Evolutionary conservation across 1,140 invertebrate species (phyloP), one percentile per base, ranked within the genome.

Genomic region (Carposina sasakii): DNA sequence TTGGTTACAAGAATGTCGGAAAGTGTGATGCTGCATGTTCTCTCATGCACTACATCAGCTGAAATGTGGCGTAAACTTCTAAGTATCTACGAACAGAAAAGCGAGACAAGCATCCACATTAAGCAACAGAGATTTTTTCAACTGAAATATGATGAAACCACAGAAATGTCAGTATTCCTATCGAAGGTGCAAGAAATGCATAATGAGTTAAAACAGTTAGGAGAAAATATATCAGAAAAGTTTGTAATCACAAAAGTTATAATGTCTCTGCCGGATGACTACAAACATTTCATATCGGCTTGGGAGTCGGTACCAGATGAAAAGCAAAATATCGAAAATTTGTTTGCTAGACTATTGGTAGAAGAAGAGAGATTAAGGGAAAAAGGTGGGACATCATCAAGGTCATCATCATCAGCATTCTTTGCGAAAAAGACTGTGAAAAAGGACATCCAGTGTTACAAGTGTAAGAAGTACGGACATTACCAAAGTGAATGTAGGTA

Each of bases 361-460:
- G 39, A 28, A 12, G 24, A 28, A 28, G 24, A 28, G 12, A 28
- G 24, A 28, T 12, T 28, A 28, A 28, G 12, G 12, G 24, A 28
- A 28, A 12, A 12, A 28, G 24, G 12, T 5, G 24, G 6, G 6
- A 28, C 6, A 6, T 6, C 6, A 6, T 6, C 6, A 6, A 28
- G 24, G 6, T 6, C 24, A 28, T 5, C 24, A 28, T 12, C 12
- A 12, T 5, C 24, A 28, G 24, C 24, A 28, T 6, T 5, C 6
- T 28, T 12, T 6, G 24, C 6, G 24, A 28, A 28, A 12, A 33
- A 33, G 9, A 33, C 1, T 33, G 43, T 21, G 20, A 28, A 19
- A 31, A 46, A 46, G 43, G 43, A 46, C 43, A 46, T 46, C 3
- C 20, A 8, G 13, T 41, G 24, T 28, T 12, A 28, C 24, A 6